Conservation (phyloP, 2,888 invertebrate species). For the Perdita meconis region DNA sequence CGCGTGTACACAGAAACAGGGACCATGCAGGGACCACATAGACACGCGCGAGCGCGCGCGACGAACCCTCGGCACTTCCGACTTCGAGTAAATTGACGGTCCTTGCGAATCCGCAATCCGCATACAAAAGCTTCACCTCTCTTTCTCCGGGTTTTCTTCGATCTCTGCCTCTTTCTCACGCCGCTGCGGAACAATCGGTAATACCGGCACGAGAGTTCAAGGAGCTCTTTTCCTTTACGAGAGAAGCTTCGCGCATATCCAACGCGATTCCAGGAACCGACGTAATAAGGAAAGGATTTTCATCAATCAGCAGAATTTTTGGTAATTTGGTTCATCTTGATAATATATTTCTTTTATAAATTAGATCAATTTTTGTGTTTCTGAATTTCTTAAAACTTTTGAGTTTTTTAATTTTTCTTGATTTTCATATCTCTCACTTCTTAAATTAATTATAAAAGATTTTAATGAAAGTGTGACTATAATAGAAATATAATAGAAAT, state of each 20-base stretch:
- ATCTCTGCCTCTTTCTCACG: slow-evolving; percentile 1
- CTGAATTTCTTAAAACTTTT: too few species aligned
- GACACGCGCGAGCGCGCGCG: slow-evolving; percentile 16
- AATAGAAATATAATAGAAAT: too few species aligned
- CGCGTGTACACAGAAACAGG: slow-evolving; percentile 58
- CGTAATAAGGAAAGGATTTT: slow-evolving; percentile 28
- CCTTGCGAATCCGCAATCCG: slow-evolving; percentile 64
- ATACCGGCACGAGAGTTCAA: slow-evolving; percentile 39
- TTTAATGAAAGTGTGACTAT: too few species aligned
- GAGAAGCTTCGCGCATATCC: slow-evolving; percentile 1
- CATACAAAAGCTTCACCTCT: slow-evolving; percentile 60
- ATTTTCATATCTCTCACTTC: too few species aligned
- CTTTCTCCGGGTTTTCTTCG: slow-evolving; percentile 23
- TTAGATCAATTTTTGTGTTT: too few species aligned
- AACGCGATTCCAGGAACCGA: slow-evolving; percentile 17
- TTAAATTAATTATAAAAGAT: too few species aligned
- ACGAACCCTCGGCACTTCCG: slow-evolving; percentile 49
- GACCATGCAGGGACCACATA: slow-evolving; percentile 2
- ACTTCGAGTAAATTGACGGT: slow-evolving; percentile 65
- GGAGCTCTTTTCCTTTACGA: slow-evolving; percentile 43
- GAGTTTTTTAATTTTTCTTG: too few species aligned
- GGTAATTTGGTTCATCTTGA: neutral
- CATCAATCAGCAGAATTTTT: slow-evolving; percentile 31
- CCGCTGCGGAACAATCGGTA: slow-evolving; percentile 38
- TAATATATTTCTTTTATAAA: too few species aligned